Evolutionary conservation across 2,113 vertebrate genomes (phyloP).

Genomic region (Toxostoma redivivum): DNA sequence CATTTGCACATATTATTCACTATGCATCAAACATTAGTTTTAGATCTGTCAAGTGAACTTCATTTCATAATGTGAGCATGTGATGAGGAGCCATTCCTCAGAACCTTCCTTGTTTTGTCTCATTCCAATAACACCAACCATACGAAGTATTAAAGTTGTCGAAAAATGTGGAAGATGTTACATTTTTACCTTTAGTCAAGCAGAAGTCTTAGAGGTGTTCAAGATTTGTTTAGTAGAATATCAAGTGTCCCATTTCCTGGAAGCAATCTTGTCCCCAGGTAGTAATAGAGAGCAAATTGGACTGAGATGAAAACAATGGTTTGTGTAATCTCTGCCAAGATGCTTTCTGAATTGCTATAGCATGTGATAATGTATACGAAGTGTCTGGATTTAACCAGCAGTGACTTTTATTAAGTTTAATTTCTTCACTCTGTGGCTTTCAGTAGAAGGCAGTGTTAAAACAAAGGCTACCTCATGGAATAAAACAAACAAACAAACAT

Average conservation of each 20-base stretch:
- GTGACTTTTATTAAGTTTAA: background rate
- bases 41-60: background rate
- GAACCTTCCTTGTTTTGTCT: background rate
- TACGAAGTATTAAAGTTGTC: background rate
- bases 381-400: background rate
- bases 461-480: background rate
- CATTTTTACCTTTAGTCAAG: background rate
- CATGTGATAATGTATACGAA: background rate
- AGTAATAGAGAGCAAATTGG: background rate
- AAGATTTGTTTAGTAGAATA: background rate
- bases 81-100: background rate
- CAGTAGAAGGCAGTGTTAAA: background rate
- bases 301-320: background rate
- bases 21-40: background rate
- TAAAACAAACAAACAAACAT: background rate
- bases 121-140: background rate
- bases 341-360: background rate
- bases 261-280: background rate
- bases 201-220: background rate
- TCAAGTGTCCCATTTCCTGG: background rate
- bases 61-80: background rate
- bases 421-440: background rate
- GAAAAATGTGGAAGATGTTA: background rate
- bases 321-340: background rate
- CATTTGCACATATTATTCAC: background rate